These are phyloP conservation scores for Aphaenogaster ashmeadi DNA, from an alignment of 1,140 invertebrate genomes.

Conservation along the genomic window DNA sequence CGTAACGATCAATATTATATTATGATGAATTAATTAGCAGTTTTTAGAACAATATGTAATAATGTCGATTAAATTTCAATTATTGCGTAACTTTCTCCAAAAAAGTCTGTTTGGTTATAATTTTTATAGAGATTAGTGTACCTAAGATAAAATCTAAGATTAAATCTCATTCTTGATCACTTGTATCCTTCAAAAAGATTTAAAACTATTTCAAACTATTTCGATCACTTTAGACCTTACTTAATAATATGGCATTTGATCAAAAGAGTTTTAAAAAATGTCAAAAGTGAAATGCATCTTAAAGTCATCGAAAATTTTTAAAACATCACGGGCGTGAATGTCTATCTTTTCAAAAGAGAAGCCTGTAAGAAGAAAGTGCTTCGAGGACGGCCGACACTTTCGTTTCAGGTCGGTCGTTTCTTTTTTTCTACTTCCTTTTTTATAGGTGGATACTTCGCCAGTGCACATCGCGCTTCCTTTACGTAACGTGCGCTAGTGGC, in stretches of 20 bases:
- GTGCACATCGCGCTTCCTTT: constrained; percentile 35
- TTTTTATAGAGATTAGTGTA: not conserved
- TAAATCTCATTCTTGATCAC: constrained; percentile 20
- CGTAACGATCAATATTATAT: constrained; percentile 41
- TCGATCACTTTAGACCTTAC: not conserved
- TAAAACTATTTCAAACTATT: not conserved
- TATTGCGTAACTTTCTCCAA: constrained; percentile 7
- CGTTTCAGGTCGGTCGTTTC: constrained; percentile 11
- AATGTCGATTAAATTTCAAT: constrained; percentile 16
- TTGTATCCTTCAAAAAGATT: not conserved
- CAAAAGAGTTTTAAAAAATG: not conserved
- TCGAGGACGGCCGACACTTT: constrained; percentile 29
- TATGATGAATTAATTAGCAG: constrained; percentile 36
- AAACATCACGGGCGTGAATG: not conserved
- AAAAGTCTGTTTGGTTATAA: not conserved
- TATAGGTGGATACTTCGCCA: constrained; percentile 26
- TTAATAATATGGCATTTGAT: not conserved
- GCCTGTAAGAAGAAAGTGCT: not conserved
- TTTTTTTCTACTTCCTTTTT: constrained; percentile 49
- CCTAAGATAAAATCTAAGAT: not conserved
- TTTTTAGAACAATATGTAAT: not conserved
- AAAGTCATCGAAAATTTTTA: not conserved
- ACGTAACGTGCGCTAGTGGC: constrained; percentile 21
- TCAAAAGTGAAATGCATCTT: not conserved
- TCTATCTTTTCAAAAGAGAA: constrained; percentile 37